These are phyloP conservation scores for Caenorhabditis latens DNA, from an alignment of 1,140 invertebrate species.

Conservation along the genomic window DNA sequence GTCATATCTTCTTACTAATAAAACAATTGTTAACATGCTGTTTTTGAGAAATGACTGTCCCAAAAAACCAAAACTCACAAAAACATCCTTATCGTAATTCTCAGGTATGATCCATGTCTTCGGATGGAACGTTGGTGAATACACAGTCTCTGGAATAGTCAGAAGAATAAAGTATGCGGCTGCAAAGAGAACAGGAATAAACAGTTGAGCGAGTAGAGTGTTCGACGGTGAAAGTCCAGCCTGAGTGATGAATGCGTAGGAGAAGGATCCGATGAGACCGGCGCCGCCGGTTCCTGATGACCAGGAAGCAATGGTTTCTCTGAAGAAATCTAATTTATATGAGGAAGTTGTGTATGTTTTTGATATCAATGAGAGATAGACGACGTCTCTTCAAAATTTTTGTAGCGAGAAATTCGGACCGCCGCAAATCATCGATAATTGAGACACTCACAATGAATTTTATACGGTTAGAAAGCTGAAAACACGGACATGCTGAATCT, in stretches of 20 bases:
- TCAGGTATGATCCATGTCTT: slow-evolving; percentile 13
- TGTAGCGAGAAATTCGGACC: too few species aligned
- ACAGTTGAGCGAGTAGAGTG: slow-evolving; percentile 50
- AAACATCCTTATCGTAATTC: slow-evolving; percentile 29
- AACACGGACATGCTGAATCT: too few species aligned
- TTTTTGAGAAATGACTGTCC: too few species aligned
- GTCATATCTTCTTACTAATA: too few species aligned
- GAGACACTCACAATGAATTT: too few species aligned
- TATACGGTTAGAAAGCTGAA: too few species aligned
- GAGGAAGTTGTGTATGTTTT: neutral
- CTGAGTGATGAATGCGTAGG: slow-evolving; percentile 71
- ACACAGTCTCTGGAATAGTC: neutral
- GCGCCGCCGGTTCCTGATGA: slow-evolving; percentile 75
- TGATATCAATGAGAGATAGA: neutral
- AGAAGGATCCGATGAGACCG: slow-evolving; percentile 72
- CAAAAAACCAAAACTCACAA: neutral
- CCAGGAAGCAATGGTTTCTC: slow-evolving; percentile 71
- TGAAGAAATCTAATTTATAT: too few species aligned
- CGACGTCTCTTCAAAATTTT: too few species aligned
- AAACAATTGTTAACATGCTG: too few species aligned
- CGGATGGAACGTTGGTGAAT: slow-evolving; percentile 11
- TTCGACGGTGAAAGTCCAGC: slow-evolving; percentile 41
- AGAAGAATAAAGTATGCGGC: neutral
- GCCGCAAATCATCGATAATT: too few species aligned
- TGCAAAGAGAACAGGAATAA: slow-evolving; percentile 23